Percentiles rank a stretch among this genome's conserved stretches.
Evolutionary conservation across 2,113 vertebrate species (phyloP).

Genomic region (pig (Sus scrofa)): DNA sequence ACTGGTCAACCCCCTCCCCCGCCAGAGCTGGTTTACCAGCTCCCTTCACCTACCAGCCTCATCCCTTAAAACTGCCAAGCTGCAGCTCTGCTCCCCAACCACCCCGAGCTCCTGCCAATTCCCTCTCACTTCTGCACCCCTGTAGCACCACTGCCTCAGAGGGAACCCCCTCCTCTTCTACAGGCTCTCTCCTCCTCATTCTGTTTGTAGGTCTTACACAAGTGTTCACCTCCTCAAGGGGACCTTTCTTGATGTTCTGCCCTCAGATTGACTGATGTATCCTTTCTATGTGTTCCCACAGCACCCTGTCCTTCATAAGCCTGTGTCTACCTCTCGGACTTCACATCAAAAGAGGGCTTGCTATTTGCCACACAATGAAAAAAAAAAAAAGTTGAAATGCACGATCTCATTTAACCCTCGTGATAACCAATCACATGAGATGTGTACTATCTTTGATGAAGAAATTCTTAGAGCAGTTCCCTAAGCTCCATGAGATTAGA

Average conservation of each 20-base stretch:
- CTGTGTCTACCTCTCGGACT: background rate
- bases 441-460: background rate
- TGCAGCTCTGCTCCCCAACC: background rate
- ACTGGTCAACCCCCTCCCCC: background rate
- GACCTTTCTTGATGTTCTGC: background rate
- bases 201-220: too few species aligned
- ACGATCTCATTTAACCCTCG: background rate
- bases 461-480: background rate
- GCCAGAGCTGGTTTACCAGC: background rate
- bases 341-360: background rate
- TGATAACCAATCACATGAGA: too few species aligned
- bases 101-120: background rate
- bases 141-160: background rate
- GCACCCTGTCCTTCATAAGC: background rate
- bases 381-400: background rate
- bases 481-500: background rate
- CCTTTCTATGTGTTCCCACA: background rate
- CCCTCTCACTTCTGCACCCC: background rate
- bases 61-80: background rate
- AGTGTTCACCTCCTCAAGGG: background rate
- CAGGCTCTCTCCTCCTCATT: background rate
- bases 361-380: background rate
- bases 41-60: background rate
- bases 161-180: background rate
- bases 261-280: background rate